A percentile compares a stretch with the other conserved stretches of the same genome.
phyloP scores from a whole-genome alignment of 1,140 invertebrate genomes.

The Sycobia sp. region DNA sequence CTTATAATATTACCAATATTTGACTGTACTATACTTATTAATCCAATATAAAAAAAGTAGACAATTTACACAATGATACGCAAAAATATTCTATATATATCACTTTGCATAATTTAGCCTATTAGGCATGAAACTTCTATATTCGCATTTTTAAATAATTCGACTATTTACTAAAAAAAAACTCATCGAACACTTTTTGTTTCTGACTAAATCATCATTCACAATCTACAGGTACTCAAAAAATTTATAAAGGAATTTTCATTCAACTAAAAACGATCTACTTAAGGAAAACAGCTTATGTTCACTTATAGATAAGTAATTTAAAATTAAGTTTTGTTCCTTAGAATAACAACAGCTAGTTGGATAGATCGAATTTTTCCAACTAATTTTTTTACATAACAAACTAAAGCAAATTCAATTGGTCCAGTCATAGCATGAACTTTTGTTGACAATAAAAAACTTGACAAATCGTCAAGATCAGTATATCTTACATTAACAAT shows the following conservation, averaged over 20 bases:
- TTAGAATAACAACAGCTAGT: slow-evolving; percentile 51
- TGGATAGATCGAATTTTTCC: slow-evolving; percentile 54
- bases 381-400: slow-evolving; percentile 48
- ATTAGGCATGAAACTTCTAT: slow-evolving; percentile 7
- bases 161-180: too few species aligned
- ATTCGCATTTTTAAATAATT: too few species aligned
- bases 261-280: too few species aligned
- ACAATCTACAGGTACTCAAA: too few species aligned
- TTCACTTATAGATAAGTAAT: not conserved
- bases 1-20: slow-evolving; percentile 11
- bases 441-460: slow-evolving; percentile 50
- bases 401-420: slow-evolving; percentile 55
- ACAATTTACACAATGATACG: slow-evolving; percentile 17
- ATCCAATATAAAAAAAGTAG: slow-evolving; percentile 16
- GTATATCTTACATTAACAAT: slow-evolving; percentile 50
- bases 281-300: too few species aligned
- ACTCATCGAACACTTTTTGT: too few species aligned
- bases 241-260: too few species aligned
- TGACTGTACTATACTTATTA: not conserved
- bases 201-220: too few species aligned
- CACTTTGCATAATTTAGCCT: slow-evolving; percentile 14
- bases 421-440: slow-evolving; percentile 51
- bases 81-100: slow-evolving; percentile 22
- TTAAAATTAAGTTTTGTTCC: slow-evolving; percentile 37
- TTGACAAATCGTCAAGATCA: slow-evolving; percentile 45